Conservation (phyloP, 2,113 vertebrate species). For the Austrofundulus limnaeus region DNA sequence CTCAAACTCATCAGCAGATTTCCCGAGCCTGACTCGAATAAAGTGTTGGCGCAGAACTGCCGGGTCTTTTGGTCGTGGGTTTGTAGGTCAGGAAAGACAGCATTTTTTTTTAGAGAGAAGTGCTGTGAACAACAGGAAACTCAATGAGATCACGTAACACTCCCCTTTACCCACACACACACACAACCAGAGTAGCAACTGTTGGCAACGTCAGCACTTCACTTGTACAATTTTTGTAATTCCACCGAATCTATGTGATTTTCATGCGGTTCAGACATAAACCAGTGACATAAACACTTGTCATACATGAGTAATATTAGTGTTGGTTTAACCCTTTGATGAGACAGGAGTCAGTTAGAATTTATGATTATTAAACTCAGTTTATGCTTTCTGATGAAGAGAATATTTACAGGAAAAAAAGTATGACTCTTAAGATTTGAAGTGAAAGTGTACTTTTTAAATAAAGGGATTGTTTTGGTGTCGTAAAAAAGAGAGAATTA, state of each 20-base stretch:
- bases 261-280: neutral
- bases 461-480: no score
- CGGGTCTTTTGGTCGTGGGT: neutral
- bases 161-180: neutral
- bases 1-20: neutral
- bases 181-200: neutral
- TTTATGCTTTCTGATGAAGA: no score
- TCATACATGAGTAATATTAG: no score
- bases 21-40: constrained; percentile 19
- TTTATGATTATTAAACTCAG: no score
- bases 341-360: no score
- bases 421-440: no score
- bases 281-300: neutral
- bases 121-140: constrained; percentile 64
- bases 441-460: no score
- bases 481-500: no score
- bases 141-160: constrained; percentile 10
- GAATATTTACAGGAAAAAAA: no score
- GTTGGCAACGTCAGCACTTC: neutral
- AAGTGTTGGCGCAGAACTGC: neutral
- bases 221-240: neutral
- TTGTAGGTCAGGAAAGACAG: constrained; percentile 1
- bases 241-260: neutral
- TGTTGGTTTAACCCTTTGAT: no score
- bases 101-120: constrained; percentile 33